phyloP scores from a whole-genome alignment of 2,888 invertebrate species.

The Tryphoninae sp. region DNA sequence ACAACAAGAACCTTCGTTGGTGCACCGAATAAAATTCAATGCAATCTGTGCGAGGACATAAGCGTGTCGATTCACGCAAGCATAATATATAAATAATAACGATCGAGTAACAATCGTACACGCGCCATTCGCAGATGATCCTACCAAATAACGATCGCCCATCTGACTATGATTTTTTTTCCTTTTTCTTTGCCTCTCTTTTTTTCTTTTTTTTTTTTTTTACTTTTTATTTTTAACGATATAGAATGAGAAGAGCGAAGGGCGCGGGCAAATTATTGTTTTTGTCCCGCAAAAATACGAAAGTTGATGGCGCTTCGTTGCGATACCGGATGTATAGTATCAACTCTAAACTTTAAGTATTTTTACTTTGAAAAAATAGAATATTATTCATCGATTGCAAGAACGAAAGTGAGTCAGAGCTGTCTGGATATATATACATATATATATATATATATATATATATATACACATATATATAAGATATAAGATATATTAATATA shows the following conservation, averaged over 20 bases:
- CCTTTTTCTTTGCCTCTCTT: constrained; percentile 59
- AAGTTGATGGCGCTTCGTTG: constrained; percentile 63
- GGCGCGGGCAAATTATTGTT: constrained; percentile 37
- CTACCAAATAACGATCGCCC: constrained; percentile 61
- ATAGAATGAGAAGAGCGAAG: constrained; percentile 20
- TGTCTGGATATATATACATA: constrained; percentile 71
- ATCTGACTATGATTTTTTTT: constrained; percentile 50
- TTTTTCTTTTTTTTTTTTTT: not conserved
- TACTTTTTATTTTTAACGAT: not conserved
- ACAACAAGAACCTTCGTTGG: constrained; percentile 56
- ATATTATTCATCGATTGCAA: constrained; percentile 63
- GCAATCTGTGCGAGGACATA: constrained; percentile 60
- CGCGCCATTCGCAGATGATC: constrained; percentile 53
- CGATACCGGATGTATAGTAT: constrained; percentile 70
- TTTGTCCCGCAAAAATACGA: constrained; percentile 37
- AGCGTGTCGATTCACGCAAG: constrained; percentile 35
- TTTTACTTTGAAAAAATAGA: constrained; percentile 64
- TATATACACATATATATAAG: constrained; percentile 65
- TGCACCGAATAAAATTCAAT: constrained; percentile 65
- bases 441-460: constrained; percentile 70
- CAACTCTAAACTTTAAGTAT: constrained; percentile 66
- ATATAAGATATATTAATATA: constrained; percentile 69
- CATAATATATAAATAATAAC: constrained; percentile 50
- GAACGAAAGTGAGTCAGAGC: constrained; percentile 68
- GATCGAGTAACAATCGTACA: constrained; percentile 31